Percentiles rank a stretch among this genome's conserved stretches.
phyloP scores from a whole-genome alignment of 2,113 vertebrate species.

The Brevimyrus niger region DNA sequence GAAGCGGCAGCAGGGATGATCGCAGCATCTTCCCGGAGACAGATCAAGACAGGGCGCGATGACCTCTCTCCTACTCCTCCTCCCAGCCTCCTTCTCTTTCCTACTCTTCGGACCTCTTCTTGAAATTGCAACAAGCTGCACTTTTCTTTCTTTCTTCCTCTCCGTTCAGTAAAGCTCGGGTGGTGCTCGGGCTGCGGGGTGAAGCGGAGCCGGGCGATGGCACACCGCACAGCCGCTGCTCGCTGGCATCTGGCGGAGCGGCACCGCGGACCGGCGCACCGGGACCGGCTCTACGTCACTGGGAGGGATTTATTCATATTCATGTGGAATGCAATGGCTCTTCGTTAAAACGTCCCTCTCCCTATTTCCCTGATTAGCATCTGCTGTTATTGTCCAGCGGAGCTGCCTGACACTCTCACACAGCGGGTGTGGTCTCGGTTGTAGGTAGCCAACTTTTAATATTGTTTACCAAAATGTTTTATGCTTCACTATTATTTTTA shows the following conservation, averaged over 20 bases:
- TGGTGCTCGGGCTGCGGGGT: not conserved
- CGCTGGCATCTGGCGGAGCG: constrained; percentile 38
- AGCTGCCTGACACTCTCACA: not conserved
- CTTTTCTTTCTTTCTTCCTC: constrained; percentile 14
- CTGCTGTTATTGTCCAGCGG: not conserved
- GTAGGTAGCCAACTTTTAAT: not conserved
- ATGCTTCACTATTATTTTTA: not conserved
- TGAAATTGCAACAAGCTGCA: constrained; percentile 2
- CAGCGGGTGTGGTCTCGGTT: not conserved
- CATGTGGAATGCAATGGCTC: constrained; percentile 6
- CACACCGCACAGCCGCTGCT: constrained; percentile 22
- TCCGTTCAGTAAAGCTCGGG: constrained; percentile 19
- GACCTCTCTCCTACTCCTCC: constrained; percentile 40
- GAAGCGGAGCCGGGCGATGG: not conserved
- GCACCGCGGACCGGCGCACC: constrained; percentile 48
- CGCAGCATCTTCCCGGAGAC: constrained; percentile 53
- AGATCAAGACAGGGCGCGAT: constrained; percentile 22
- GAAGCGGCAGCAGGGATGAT: constrained; percentile 43
- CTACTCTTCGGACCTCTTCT: constrained; percentile 14
- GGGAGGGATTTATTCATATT: constrained; percentile 44
- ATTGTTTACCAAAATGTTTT: not conserved
- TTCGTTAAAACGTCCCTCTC: not conserved
- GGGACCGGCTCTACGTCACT: constrained; percentile 54
- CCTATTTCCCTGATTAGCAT: not conserved
- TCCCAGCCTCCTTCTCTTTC: constrained; percentile 11